Conservation (phyloP, 1,140 invertebrate genomes). For the Drosophila navojoa region DNA sequence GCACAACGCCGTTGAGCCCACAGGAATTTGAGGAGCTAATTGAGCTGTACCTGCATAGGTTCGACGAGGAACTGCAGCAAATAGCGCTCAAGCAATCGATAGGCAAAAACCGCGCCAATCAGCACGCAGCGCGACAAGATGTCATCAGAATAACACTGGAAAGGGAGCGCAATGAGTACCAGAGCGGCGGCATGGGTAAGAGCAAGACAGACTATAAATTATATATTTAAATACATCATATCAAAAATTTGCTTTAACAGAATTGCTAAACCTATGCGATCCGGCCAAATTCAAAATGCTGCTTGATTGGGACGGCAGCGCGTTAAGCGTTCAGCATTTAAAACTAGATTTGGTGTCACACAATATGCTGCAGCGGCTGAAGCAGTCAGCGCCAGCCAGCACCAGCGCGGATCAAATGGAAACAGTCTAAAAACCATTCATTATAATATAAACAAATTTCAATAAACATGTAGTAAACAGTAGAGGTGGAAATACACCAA, state of each 20-base stretch:
- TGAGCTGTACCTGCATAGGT: conserved; percentile 85
- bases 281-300: conserved; percentile 70
- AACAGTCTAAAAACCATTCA: conserved; percentile 21
- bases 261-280: conserved; percentile 82
- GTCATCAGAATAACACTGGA: conserved; percentile 89
- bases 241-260: conserved; percentile 47
- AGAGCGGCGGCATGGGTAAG: conserved; percentile 89
- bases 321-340: conserved; percentile 79
- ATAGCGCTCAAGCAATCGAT: conserved; percentile 90
- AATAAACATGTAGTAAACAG: background rate
- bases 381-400: conserved; percentile 20
- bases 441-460: background rate
- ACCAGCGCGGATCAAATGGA: conserved; percentile 46
- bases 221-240: background rate
- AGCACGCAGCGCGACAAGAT: conserved; percentile 90
- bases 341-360: conserved; percentile 77
- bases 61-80: conserved; percentile 91
- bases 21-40: conserved; percentile 86
- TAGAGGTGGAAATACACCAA: background rate
- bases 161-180: conserved; percentile 88
- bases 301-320: conserved; percentile 79
- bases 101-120: conserved; percentile 87
- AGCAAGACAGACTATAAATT: no score
- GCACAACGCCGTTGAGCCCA: conserved; percentile 85
- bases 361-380: conserved; percentile 70